These are phyloP conservation scores for Melangyna quadrimaculata DNA, from an alignment of 2,888 invertebrate species.

Conservation along the genomic window DNA sequence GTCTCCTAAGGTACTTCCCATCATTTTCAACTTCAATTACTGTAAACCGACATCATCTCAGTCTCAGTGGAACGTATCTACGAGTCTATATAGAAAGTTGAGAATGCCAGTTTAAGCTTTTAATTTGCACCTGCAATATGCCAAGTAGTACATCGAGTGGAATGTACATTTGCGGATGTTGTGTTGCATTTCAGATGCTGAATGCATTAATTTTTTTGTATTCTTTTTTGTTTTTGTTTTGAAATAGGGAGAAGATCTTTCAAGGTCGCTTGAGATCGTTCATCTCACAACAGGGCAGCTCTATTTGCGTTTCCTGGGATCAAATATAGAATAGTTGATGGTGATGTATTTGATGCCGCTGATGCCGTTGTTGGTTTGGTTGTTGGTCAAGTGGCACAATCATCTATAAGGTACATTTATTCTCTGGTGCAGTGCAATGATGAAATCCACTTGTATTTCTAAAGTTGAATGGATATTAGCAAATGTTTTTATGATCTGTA, in stretches of 20 bases:
- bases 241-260: constrained; percentile 13
- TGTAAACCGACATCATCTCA: constrained; percentile 3
- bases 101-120: constrained; percentile 40
- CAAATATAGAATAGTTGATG: constrained; percentile 23
- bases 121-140: constrained; percentile 55
- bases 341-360: neutral
- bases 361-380: neutral
- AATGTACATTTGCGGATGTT: constrained; percentile 22
- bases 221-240: neutral
- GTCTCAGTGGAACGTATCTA: neutral
- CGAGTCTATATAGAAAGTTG: neutral
- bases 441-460: constrained; percentile 54
- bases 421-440: constrained; percentile 1
- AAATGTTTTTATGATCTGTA: constrained; percentile 13
- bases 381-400: constrained; percentile 55
- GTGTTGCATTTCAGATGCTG: constrained; percentile 13
- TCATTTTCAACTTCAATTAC: constrained; percentile 61
- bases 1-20: constrained; percentile 23
- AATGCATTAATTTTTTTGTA: neutral
- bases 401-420: neutral
- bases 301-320: constrained; percentile 51
- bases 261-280: constrained; percentile 61
- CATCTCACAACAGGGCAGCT: constrained; percentile 28
- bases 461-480: constrained; percentile 28
- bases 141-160: neutral